Base-by-base conservation (phyloP, 2,888 invertebrate genomes). In the Chrysomela aeneicollis region DNA sequence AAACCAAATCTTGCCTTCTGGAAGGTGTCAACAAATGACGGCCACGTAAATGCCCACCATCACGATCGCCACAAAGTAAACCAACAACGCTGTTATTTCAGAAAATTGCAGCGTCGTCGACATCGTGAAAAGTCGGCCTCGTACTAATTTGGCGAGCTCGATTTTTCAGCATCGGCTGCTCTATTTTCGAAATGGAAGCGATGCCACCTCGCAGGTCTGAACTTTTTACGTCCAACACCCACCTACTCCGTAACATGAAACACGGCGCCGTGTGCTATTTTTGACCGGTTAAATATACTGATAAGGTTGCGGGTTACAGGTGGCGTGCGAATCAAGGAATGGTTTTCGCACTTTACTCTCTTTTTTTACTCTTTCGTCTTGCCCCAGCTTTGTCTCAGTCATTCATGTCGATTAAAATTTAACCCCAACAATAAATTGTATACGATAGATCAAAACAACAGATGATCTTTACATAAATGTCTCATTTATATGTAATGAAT, bases 61-160 rank as follows among this genome's bases (percentile, higher is more conserved):
- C 51, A 78, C 67, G 30, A 78, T 75, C 9, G 76, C 79, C 60
- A 78, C 65, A 64, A 77, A 73, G 73, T 78, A 79, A 65, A 74
- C 77, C 54, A 77, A 60, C 51, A 76, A 58, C 51, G 75, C 67
- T 51, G 69, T 70, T 62, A 73, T 62, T 61, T 74, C 74, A 22
- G 62, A 67, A 22, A 26, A 50, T 57, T 59, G 61, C 49, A 61
- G 35, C 50, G 67, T 66, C 63, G 67, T 66, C 63, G 63, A 63
- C 74, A 74, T 74, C 59, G 64, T 66, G 66, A 63, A 37, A 54
- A 57, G 60, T 66, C 64, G 64, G 61, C 37, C 60, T 65, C 70
- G 69, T 68, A 74, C 74, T 73, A 74, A 72, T 74, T 74, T 74
- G 72, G 74, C 69, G 52, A 64, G 68, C 61, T 57, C 51, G 60